Evolutionary conservation across 2,113 vertebrate species (phyloP).

Genomic region (Cephalopholis sonnerati): DNA sequence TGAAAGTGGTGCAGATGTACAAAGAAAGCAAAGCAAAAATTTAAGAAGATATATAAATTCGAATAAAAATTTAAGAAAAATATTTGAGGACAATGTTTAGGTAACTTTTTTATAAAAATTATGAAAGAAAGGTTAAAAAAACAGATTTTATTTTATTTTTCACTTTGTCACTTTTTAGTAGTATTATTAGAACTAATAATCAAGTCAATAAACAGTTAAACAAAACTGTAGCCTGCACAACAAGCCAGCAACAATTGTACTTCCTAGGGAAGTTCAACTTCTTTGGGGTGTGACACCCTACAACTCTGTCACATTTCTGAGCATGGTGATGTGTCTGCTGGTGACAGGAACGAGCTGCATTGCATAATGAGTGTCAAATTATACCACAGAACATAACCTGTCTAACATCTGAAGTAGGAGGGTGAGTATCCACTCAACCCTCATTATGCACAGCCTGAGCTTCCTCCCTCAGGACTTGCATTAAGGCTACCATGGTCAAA

Average conservation of each 20-base stretch:
- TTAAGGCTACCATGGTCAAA: background rate
- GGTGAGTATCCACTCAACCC: background rate
- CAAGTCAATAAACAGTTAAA: background rate
- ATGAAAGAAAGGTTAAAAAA: too few relatives aligned
- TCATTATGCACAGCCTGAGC: background rate
- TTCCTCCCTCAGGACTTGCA: background rate
- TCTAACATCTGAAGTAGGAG: background rate
- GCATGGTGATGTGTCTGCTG: background rate
- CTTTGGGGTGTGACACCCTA: background rate
- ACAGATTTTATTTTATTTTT: too few relatives aligned
- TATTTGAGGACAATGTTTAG: background rate
- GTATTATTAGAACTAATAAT: background rate
- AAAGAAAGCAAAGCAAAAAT: background rate
- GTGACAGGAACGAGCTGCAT: constrained; percentile 8
- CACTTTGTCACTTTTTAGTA: background rate
- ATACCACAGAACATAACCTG: background rate
- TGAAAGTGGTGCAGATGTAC: background rate
- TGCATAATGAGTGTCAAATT: background rate
- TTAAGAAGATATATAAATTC: background rate
- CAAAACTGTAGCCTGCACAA: background rate
- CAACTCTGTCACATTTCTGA: constrained; percentile 2
- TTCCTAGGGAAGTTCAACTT: background rate
- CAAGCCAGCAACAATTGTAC: background rate
- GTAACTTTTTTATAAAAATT: background rate
- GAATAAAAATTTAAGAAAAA: background rate